Base-by-base conservation (phyloP, 1,140 invertebrate species). In the Oscheius sp. region DNA sequence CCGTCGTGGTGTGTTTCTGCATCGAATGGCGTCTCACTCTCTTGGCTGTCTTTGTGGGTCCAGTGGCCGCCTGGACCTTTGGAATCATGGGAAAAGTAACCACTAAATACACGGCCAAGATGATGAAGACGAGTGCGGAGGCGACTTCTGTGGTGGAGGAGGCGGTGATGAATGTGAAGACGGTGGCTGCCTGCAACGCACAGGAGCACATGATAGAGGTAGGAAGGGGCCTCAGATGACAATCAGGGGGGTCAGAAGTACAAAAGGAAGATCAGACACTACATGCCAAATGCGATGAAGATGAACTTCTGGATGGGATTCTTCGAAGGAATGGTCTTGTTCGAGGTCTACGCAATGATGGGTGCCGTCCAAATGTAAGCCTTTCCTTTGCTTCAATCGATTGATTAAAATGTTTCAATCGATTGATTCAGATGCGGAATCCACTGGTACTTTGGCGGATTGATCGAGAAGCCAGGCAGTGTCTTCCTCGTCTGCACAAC, bases 91-190 rank as follows among this genome's bases (percentile, higher is more conserved):
- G 49, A 20, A 70, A 66, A 63, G 75, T 78, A 38, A 13, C 2
- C 73, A 35, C 28, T 7, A 63, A 63, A 63, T 63, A 32, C 32
- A 61, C 32, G 26, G 42, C 65, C 10, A 88, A 91, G 0, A 88
- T 89, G 52, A 87, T 90, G 81, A 92, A 93, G 80, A 80, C 91
- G 73, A 87, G 89, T 76, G 89, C 89, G 1, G 86, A 88, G 68
- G 92, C 92, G 0, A 90, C 91, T 26, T 85, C 88, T 0, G 88
- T 93, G 3, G 91, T 92, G 0, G 91, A 93, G 81, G 92, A 93
- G 83, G 90, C 90, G 0, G 79, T 94, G 2, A 88, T 88, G 23
- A 87, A 89, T 2, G 88, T 93, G 7, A 87, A 90, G 28, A 93
- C 92, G 0, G 91, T 94, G 0, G 88, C 90, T 26, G 91, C 91